phyloP scores from a whole-genome alignment of 35 echinoderm and acorn worm species.

The Heliocidaris erythrogramma region DNA sequence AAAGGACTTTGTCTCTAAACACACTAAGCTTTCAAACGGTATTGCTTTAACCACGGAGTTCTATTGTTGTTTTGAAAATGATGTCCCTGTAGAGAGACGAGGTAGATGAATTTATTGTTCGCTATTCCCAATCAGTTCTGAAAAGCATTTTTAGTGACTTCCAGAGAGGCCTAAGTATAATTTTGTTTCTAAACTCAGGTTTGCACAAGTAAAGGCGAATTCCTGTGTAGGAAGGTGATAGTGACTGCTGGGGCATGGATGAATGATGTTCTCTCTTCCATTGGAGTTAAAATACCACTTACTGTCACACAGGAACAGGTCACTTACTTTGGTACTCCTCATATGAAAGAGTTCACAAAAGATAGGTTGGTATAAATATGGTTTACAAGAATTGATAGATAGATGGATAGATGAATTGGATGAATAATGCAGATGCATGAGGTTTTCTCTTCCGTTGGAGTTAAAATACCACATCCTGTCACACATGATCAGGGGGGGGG shows the following conservation, averaged over 20 bases:
- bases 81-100: no score
- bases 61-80: no score
- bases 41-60: no score
- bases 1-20: no score
- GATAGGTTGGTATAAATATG: conserved; percentile 54
- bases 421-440: not conserved
- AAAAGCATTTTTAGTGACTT: no score
- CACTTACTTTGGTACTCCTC: conserved; percentile 76
- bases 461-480: conserved; percentile 76
- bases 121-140: no score
- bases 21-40: no score
- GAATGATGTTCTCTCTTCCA: conserved; percentile 75
- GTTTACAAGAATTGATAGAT: not conserved
- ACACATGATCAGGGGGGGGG: conserved; percentile 98
- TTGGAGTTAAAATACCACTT: conserved; percentile 83
- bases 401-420: not conserved
- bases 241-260: conserved; percentile 85
- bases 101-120: no score
- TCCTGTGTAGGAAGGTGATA: conserved; percentile 71
- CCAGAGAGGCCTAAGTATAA: no score
- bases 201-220: conserved; percentile 61
- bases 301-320: conserved; percentile 95
- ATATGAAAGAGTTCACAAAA: conserved; percentile 83
- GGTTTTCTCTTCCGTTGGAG: no score
- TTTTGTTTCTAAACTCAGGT: conserved; percentile 40